Evolutionary conservation across 1,140 invertebrate species (phyloP), one percentile per base, ranked within the genome.

Genomic region (Drosophila orosa): DNA sequence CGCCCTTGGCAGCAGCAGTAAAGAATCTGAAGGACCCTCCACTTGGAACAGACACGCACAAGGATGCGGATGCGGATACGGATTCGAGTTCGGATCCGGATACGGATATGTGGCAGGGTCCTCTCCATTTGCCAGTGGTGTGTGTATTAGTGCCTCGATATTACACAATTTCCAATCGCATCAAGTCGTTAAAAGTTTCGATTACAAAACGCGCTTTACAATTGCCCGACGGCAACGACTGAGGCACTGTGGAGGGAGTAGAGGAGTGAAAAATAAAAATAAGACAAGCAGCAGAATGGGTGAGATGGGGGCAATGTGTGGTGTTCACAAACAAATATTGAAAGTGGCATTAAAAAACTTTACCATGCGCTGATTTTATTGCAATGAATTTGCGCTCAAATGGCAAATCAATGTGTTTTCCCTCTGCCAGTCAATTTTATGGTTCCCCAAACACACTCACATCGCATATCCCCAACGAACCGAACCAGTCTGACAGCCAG

Each of bases 121-220:
- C 50, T 77, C 61, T 77, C 61, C 54, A 54, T 74, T 63, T 61
- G 63, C 63, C 74, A 62, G 68, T 67, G 77, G 77, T 39, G 71
- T 85, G 81, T 73, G 78, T 85, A 86, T 86, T 83, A 85, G 83
- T 86, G 83, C 74, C 82, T 75, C 75, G 62, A 86, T 87, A 86
- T 86, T 87, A 86, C 82, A 86, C 82, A 86, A 86, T 86, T 86
- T 87, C 79, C 84, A 89, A 87, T 87, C 79, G 83, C 83, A 87
- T 87, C 83, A 87, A 87, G 84, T 87, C 83, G 83, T 87, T 87
- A 87, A 87, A 87, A 87, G 83, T 87, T 87, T 87, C 83, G 83
- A 87, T 87, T 87, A 87, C 83, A 83, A 82, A 87, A 89, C 84
- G 83, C 82, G 82, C 75, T 86, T 86, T 76, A 86, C 82, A 86